These are phyloP conservation scores for Heliconius sara DNA, from an alignment of 2,888 invertebrate species.

Conservation along the genomic window DNA sequence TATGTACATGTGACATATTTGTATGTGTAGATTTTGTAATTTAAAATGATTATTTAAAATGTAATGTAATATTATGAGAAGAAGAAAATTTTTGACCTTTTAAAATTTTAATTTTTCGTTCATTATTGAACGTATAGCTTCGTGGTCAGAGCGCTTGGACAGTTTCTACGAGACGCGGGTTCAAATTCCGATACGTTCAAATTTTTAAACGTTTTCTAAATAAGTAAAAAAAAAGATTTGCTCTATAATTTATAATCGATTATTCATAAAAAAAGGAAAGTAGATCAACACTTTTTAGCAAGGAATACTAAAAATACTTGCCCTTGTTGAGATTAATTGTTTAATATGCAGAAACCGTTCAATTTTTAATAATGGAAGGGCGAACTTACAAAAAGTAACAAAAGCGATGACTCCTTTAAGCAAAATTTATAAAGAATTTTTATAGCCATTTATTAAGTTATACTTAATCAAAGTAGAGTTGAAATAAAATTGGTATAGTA, in stretches of 20 bases:
- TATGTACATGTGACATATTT: background rate
- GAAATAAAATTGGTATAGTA: background rate
- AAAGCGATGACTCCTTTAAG: background rate
- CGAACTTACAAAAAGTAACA: background rate
- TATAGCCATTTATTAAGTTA: background rate
- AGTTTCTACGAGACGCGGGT: no score
- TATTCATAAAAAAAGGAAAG: background rate
- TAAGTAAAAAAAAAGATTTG: no score
- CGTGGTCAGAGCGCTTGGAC: no score
- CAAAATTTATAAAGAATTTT: constrained; percentile 2
- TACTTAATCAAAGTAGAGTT: background rate
- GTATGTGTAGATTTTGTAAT: background rate
- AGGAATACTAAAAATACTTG: background rate
- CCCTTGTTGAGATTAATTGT: background rate
- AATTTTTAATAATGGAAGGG: constrained; percentile 5
- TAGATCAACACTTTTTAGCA: background rate
- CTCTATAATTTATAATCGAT: background rate
- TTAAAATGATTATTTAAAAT: background rate
- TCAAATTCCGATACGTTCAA: no score
- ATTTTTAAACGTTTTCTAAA: no score
- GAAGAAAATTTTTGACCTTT: background rate
- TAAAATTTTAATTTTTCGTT: no score
- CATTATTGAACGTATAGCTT: no score
- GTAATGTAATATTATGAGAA: background rate
- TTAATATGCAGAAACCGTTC: constrained; percentile 4